Base-by-base conservation (phyloP, 2,888 invertebrate species). In the Diplolepis rosae region DNA sequence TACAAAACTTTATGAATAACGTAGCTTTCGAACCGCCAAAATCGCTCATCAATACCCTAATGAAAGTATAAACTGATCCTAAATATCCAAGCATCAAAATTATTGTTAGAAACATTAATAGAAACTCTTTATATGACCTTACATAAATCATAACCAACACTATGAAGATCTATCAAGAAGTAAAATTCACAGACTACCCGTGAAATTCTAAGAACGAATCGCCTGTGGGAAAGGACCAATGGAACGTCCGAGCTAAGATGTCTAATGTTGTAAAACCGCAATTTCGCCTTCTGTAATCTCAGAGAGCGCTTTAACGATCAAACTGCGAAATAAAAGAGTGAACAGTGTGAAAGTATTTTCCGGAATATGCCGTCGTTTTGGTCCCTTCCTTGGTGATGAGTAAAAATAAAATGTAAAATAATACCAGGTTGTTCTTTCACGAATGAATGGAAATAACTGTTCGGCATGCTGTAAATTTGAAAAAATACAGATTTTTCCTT, bases 1-100 rank as follows among this genome's bases (percentile, higher is more conserved):
- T 65, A 42, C 65, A 65, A 66, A 39, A 70, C 65, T 27, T 39
- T 15, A 51, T 11, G 32, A 70, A 51, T 66, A 52, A 51, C 54
- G 66, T 54, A 45, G 39, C 24, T 50, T 61, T 24, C 35, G 39
- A 61, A 39, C 39, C 61, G 39, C 66, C 11, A 52, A 13, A 24
- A 30, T 50, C n/a, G 15, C 15, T 7, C 66, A 66, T 50, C 22
- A 5, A 7, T 28, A 48, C 28, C 65, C n/a, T 32, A 4, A 4
- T 9, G 9, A 32, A 9, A 32, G 32, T 3, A 32, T 9, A 45
- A 45, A 15, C 3, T 45, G 9, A 22, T 45, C n/a, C 15, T 42
- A 5, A 4, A n/a, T n/a, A n/a, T n/a, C n/a, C n/a, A n/a, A 4
- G n/a, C n/a, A n/a, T n/a, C 6, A 15, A 15, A 15, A 9, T 32